Evolutionary conservation across 2,113 vertebrate species (phyloP).

Genomic region (Calidris pugnax): DNA sequence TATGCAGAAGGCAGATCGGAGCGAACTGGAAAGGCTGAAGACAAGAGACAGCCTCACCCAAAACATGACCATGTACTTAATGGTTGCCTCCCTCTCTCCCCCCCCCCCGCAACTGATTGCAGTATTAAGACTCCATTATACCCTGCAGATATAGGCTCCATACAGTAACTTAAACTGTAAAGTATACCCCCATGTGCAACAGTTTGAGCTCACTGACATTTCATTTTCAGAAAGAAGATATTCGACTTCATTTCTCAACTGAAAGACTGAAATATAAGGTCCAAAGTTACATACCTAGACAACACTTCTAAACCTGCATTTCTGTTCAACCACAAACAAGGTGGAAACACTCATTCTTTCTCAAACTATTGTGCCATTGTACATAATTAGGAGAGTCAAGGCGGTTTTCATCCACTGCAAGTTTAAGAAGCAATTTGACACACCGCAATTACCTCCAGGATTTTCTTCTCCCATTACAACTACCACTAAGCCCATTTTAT

Average conservation of each 20-base stretch:
- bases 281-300: background rate
- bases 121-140: constrained; percentile 6
- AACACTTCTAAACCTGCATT: background rate
- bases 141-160: background rate
- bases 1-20: background rate
- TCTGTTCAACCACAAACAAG: background rate
- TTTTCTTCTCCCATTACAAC: constrained; percentile 21
- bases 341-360: background rate
- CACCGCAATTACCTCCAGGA: background rate
- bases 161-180: background rate
- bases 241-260: background rate
- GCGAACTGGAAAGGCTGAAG: background rate
- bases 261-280: background rate
- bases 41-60: background rate
- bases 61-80: constrained; percentile 11
- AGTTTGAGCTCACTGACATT: background rate
- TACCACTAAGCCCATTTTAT: background rate
- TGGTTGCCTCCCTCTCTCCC: background rate
- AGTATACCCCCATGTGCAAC: background rate
- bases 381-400: background rate
- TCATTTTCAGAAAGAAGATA: background rate
- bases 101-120: background rate
- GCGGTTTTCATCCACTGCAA: background rate
- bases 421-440: background rate
- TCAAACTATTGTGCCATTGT: background rate